Conservation (phyloP, 2,888 invertebrate genomes). For the Plutella xylostella region DNA sequence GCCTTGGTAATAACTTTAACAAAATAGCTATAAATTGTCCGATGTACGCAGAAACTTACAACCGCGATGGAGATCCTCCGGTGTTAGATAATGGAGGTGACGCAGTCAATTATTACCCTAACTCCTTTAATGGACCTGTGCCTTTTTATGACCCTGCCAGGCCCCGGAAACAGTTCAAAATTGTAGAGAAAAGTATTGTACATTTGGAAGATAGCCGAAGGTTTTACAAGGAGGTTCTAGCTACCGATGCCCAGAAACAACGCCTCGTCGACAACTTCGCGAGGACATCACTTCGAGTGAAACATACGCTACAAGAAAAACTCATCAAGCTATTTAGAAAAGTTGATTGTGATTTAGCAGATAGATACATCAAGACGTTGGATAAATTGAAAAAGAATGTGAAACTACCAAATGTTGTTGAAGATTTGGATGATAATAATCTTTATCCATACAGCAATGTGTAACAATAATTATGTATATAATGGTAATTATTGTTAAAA, state of each 20-base stretch:
- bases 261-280: not conserved
- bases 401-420: not conserved
- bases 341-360: not conserved
- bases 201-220: not conserved
- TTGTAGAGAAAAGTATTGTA: not conserved
- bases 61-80: conserved; percentile 3
- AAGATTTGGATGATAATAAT: not conserved
- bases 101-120: not conserved
- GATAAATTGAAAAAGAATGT: not conserved
- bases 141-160: not conserved
- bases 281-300: not conserved
- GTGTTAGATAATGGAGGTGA: not conserved
- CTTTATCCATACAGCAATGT: no score
- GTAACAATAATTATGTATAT: no score
- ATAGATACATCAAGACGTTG: not conserved
- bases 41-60: not conserved
- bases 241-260: not conserved
- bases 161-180: not conserved
- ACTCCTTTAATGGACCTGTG: conserved; percentile 1
- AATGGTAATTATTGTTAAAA: no score
- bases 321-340: not conserved
- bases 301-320: not conserved
- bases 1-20: conserved; percentile 38
- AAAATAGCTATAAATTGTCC: conserved; percentile 40
- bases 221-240: conserved; percentile 67